These are phyloP conservation scores for Sinelater perroti DNA, from an alignment of 2,888 invertebrate species.

Conservation along the genomic window DNA sequence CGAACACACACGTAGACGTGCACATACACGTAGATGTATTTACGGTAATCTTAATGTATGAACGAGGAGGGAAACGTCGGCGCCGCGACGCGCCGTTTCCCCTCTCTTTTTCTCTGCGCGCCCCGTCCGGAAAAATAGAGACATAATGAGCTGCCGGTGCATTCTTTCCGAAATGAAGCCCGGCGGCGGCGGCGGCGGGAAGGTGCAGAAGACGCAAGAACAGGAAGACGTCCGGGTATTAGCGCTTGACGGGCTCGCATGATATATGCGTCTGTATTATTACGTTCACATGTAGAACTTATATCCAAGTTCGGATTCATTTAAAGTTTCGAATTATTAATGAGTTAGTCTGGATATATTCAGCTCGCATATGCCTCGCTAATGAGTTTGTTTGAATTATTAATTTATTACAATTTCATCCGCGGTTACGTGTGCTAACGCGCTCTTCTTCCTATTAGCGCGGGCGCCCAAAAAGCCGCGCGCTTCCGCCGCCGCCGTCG, in stretches of 20 bases:
- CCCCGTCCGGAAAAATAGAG: conserved; percentile 38
- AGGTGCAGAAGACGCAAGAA: conserved; percentile 40
- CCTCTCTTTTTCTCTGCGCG: conserved; percentile 28
- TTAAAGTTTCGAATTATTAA: conserved; percentile 60
- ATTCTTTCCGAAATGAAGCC: conserved; percentile 36
- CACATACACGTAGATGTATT: no score
- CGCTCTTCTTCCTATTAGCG: conserved; percentile 20
- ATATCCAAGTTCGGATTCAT: conserved; percentile 57
- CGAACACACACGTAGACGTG: no score
- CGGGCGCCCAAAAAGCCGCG: neutral
- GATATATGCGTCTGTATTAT: conserved; percentile 53
- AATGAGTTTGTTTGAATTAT: conserved; percentile 59
- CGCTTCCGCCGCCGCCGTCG: neutral
- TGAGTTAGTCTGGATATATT: conserved; percentile 57
- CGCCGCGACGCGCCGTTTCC: conserved; percentile 19
- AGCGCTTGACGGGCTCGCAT: conserved; percentile 46
- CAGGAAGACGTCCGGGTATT: conserved; percentile 44
- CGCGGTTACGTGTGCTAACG: conserved; percentile 41
- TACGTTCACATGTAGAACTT: conserved; percentile 57
- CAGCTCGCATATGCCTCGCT: conserved; percentile 55
- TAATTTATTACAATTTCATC: conserved; percentile 58
- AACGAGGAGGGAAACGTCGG: conserved; percentile 27
- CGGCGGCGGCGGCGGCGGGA: conserved; percentile 31
- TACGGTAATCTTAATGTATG: conserved; percentile 38
- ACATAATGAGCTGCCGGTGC: conserved; percentile 36